Evolutionary conservation across 92 coral and sea anemone species (phyloP).

Genomic region (Phenganax marumi): DNA sequence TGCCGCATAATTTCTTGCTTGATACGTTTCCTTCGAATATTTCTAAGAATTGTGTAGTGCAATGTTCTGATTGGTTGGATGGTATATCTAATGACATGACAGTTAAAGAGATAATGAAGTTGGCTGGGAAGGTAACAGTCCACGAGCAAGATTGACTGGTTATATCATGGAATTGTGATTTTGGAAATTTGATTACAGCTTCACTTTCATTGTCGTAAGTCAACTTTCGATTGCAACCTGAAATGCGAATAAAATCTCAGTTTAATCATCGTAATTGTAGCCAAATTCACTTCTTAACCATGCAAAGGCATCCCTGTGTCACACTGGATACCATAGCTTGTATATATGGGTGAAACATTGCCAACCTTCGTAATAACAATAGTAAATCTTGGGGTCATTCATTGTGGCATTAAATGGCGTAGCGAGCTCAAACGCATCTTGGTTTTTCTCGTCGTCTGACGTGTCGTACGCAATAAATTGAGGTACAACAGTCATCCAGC

Average conservation of each 20-base stretch:
- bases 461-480: conserved; percentile 27
- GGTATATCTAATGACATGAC: conserved; percentile 6
- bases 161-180: conserved; percentile 1
- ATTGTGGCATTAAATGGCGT: conserved; percentile 25
- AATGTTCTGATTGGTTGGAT: conserved; percentile 2
- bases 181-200: conserved; percentile 20
- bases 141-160: conserved; percentile 36
- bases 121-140: not conserved
- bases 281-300: not conserved
- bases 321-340: not conserved
- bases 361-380: conserved; percentile 32
- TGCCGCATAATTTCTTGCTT: conserved; percentile 12
- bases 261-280: not conserved
- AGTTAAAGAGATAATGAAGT: not conserved
- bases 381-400: conserved; percentile 24
- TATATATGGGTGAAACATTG: not conserved
- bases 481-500: conserved; percentile 27
- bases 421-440: not conserved
- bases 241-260: not conserved
- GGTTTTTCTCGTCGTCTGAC: conserved; percentile 1
- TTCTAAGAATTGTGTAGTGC: conserved; percentile 12
- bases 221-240: conserved; percentile 29
- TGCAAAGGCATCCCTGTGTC: not conserved
- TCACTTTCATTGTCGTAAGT: not conserved
- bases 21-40: conserved; percentile 12